Base-by-base conservation (phyloP, 1,140 invertebrate genomes). In the Mycetomoellerius zeteki region DNA sequence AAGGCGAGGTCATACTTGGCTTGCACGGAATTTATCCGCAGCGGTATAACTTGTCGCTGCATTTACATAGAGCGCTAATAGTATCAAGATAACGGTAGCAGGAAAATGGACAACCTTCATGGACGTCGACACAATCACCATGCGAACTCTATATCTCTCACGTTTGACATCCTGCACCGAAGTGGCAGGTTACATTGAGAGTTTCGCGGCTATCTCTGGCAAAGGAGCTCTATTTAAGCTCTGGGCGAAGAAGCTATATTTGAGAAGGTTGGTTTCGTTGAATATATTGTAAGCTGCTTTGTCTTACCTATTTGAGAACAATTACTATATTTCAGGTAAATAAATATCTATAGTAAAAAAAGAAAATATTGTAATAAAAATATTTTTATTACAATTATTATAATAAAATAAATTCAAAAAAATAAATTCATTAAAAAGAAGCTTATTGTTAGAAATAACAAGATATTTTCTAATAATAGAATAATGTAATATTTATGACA, bases 1-100 rank as follows among this genome's bases (percentile, higher is more conserved):
- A 60, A 89, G 87, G 84, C 89, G 92, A 93, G 93, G 94, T 95
- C 94, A 30, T 47, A 93, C 91, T 94, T 92, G 91, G 93, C 92
- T 93, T 92, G 90, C 62, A 82, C 86, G 89, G 91, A 95, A 95
- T 94, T 95, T 95, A 95, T 86, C 91, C 82, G 90, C 89, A 92
- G 86, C 87, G 90, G 88, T 92, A 88, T 90, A 84, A 80, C 89
- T 86, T 91, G 92, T 93, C 91, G 87, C 89, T 92, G 91, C 93
- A 94, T 95, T 95, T 95, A 92, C 94, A 94, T 95, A 93, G 91
- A 92, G 89, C 86, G 92, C 93, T 95, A 95, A 95, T 95, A 95
- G 94, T 92, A 69, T 91, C 60, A 80, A 92, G 94, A 95, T 94
- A 94, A 93, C 91, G 86, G 85, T 89, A 76, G 27, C 78, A 58